phyloP scores from a whole-genome alignment of 2,888 invertebrate species.

The Caenorhabditis sp. region DNA sequence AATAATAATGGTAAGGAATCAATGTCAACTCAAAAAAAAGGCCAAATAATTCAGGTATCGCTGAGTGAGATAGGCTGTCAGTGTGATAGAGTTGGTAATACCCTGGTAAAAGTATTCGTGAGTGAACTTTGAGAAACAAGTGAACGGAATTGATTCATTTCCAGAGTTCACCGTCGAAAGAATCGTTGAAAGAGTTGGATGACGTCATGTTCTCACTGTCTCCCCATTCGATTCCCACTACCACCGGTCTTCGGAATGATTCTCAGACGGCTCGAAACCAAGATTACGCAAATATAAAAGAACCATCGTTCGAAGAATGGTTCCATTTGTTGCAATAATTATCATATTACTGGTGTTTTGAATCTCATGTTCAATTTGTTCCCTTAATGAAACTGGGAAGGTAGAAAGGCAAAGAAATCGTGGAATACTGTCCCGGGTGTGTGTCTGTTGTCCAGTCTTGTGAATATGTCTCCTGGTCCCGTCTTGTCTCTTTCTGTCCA shows the following conservation, averaged over 20 bases:
- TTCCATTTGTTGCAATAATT: not conserved
- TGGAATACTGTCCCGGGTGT: no score
- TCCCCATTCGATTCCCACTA: conserved; percentile 19
- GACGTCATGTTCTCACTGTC: not conserved
- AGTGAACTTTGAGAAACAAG: not conserved
- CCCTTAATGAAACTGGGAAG: no score
- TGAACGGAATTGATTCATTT: not conserved
- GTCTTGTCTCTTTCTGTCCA: no score
- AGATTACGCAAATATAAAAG: conserved; percentile 9
- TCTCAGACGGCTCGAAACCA: conserved; percentile 3
- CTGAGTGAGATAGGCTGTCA: not conserved
- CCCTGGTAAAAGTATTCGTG: not conserved
- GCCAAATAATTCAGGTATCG: conserved; percentile 26
- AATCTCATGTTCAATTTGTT: no score
- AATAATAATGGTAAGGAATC: conserved; percentile 25
- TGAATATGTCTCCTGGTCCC: no score
- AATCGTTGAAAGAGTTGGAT: not conserved
- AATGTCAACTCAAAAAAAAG: no score
- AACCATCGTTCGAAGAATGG: conserved; percentile 10
- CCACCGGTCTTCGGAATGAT: not conserved
- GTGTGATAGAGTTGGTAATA: conserved; percentile 3
- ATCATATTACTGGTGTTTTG: no score
- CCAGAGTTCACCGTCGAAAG: not conserved
- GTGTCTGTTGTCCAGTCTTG: no score
- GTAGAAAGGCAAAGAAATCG: no score